Conservation (phyloP, 2,113 vertebrate species). For the Dendropsophus ebraccatus region DNA sequence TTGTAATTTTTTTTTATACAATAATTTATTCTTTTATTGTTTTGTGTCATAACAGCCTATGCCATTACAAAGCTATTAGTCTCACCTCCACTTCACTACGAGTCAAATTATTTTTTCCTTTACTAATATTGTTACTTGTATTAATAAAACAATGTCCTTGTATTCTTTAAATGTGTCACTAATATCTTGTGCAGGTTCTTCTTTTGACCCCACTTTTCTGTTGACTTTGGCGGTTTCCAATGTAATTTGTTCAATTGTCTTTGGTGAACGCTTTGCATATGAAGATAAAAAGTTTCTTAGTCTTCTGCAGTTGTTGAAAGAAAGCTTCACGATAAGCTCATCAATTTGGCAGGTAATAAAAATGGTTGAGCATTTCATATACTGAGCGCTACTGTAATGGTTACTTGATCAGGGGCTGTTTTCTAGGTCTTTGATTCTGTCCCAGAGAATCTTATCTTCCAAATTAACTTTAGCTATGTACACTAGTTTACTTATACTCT, state of each 20-base stretch:
- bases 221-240: conserved; percentile 65
- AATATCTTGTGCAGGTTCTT: no score
- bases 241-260: conserved; percentile 63
- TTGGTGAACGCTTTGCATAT: conserved; percentile 62
- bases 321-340: neutral
- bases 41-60: no score
- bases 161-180: conserved; percentile 52
- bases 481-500: no score
- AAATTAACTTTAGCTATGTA: no score
- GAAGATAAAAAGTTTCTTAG: conserved; percentile 62
- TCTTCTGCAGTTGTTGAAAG: conserved; percentile 27
- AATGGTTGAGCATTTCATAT: no score
- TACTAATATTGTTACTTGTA: no score
- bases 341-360: conserved; percentile 27
- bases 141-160: conserved; percentile 61
- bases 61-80: no score
- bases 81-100: no score
- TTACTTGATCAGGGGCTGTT: neutral
- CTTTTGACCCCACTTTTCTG: conserved; percentile 2
- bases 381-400: neutral
- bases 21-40: conserved; percentile 5
- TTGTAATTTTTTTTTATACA: no score
- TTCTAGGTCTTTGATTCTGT: no score
- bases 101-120: no score
- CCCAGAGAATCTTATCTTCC: no score